Percentiles rank a stretch among this genome's conserved stretches.
These are phyloP conservation scores for Pantherophis guttatus DNA, from an alignment of 2,113 vertebrate species.

Conservation along the genomic window DNA sequence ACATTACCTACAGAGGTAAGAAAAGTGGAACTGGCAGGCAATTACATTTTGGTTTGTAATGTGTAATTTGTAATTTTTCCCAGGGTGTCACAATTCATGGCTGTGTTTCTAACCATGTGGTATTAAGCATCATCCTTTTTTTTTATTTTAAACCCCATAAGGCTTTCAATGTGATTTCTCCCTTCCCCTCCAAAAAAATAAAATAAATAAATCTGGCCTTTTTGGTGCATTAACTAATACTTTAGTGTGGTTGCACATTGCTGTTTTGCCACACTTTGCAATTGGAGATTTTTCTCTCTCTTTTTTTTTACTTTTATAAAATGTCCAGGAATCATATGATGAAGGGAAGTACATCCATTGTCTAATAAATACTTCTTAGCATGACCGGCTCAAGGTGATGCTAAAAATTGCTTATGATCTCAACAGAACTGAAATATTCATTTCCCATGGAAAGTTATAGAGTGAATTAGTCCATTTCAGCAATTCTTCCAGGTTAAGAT, in stretches of 20 bases:
- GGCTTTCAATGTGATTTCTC: not conserved
- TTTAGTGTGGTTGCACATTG: not conserved
- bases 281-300: not conserved
- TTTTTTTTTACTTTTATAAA: not conserved
- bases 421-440: not conserved
- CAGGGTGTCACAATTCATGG: not conserved
- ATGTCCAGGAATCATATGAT: not conserved
- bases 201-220: not conserved
- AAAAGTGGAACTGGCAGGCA: not conserved
- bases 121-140: not conserved
- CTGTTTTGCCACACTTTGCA: not conserved
- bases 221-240: not conserved
- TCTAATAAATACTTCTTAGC: not conserved
- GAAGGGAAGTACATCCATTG: not conserved
- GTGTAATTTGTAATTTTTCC: not conserved
- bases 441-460: not conserved
- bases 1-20: not conserved
- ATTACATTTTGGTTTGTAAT: not conserved
- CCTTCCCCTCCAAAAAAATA: not conserved
- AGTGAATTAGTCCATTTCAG: not conserved
- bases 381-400: not conserved
- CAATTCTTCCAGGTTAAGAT: not conserved
- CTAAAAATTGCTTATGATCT: not conserved
- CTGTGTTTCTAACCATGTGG: not conserved
- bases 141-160: not conserved